A percentile compares a stretch with the other conserved stretches of the same genome.
These are phyloP conservation scores for Phoxinus dragarum DNA, from an alignment of 2,797 vertebrate species.

Conservation along the genomic window DNA sequence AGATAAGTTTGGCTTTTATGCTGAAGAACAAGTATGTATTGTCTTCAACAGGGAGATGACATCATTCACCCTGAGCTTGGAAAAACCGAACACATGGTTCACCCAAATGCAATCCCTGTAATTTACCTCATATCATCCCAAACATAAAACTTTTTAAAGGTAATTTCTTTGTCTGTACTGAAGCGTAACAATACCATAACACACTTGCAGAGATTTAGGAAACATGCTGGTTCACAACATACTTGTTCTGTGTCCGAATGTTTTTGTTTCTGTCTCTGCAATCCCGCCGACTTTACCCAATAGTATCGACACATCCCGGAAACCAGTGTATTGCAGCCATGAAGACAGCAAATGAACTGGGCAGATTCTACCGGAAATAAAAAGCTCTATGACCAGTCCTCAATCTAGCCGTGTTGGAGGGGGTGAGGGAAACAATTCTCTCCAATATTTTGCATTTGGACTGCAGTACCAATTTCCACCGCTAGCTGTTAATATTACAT, in stretches of 20 bases:
- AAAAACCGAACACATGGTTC: neutral
- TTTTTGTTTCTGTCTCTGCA: neutral
- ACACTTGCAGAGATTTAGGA: neutral
- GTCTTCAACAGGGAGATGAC: neutral
- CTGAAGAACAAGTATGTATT: neutral
- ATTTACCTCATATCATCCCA: neutral
- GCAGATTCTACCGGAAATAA: neutral
- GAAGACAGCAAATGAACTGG: neutral
- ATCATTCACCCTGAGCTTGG: neutral
- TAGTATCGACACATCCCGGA: neutral
- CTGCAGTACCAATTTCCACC: no score
- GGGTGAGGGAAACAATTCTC: no score
- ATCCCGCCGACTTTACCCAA: neutral
- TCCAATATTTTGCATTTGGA: no score
- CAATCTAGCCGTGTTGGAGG: no score
- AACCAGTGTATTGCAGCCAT: neutral
- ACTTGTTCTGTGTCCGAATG: neutral
- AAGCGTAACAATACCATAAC: neutral
- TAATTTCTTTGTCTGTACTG: neutral
- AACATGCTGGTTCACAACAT: neutral
- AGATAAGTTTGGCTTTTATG: neutral
- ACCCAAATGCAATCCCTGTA: neutral
- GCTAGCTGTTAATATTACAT: neutral
- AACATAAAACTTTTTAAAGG: neutral
- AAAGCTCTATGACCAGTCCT: neutral